Conservation (phyloP, 1,140 invertebrate genomes). For the Drosophila lowei region DNA sequence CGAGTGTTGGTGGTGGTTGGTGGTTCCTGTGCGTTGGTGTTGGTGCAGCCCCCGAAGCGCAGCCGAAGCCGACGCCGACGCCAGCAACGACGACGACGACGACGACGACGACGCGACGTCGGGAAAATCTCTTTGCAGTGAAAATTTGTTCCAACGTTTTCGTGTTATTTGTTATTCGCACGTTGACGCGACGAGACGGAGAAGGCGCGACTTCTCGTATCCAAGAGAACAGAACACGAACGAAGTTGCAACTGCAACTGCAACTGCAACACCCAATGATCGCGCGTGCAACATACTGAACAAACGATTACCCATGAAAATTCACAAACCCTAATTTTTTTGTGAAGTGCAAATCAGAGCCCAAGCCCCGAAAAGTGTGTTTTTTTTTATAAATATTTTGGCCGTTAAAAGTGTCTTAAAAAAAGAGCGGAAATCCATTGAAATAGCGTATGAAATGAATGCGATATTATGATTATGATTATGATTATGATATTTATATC, state of each 20-base stretch:
- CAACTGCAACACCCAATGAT: slow-evolving; percentile 30
- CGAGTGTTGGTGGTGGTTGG: slow-evolving; percentile 68
- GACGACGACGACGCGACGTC: slow-evolving; percentile 58
- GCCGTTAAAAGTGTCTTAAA: slow-evolving; percentile 74
- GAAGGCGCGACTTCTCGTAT: slow-evolving; percentile 36
- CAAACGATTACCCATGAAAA: not conserved
- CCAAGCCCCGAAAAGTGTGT: too few species aligned
- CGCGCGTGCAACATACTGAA: slow-evolving; percentile 48
- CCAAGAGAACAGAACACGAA: slow-evolving; percentile 17
- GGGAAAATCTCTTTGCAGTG: slow-evolving; percentile 76
- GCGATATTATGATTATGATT: too few species aligned
- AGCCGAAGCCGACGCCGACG: slow-evolving; percentile 47
- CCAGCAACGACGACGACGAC: slow-evolving; percentile 30
- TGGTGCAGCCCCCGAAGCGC: slow-evolving; percentile 46
- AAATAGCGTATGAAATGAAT: slow-evolving; percentile 8
- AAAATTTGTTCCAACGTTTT: slow-evolving; percentile 79
- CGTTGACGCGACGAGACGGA: slow-evolving; percentile 77
- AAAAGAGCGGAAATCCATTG: slow-evolving; percentile 27
- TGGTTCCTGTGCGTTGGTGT: slow-evolving; percentile 26
- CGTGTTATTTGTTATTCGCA: slow-evolving; percentile 81
- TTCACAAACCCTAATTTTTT: too few species aligned
- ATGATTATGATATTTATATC: slow-evolving; percentile 26
- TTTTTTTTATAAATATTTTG: too few species aligned
- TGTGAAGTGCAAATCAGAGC: too few species aligned
- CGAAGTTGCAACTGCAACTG: slow-evolving; percentile 46